Base-by-base conservation (phyloP, 1,140 invertebrate species). In the Phocides pigmalion region DNA sequence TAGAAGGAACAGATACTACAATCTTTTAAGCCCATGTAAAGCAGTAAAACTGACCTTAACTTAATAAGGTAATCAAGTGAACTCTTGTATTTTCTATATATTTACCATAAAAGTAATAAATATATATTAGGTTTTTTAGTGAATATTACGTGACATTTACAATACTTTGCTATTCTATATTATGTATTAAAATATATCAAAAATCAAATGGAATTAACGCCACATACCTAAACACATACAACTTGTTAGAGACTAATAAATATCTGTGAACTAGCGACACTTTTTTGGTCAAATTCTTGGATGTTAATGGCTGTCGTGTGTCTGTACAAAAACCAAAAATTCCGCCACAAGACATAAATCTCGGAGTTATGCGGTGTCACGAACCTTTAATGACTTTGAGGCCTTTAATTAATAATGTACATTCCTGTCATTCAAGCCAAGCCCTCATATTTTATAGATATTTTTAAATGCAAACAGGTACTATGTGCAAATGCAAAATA, bases 261-360 rank as follows among this genome's bases (percentile, higher is more conserved):
- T 61, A 61, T 37, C 56, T 61, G 56, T 47, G 44, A 61, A 61
- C 56, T 15, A 49, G 44, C 25, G 46, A 59, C 62, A 62, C 39
- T 51, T 70, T 69, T 69, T 70, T 69, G 49, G 37, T 12, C 28
- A 41, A 70, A 66, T 41, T 35, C 25, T 28, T 39, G 42, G 15
- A 35, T 64, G 75, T 78, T 87, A 87, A 87, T 82, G 80, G 73
- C 51, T 79, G 82, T 80, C 87, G 83, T 83, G 81, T 84, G 87
- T 78, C 81, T 20, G 4, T 11, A 72, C 82, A 89, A 89, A 89
- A 89, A 89, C 72, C 51, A 56, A 76, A 70, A 79, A 81, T 74
- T 79, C 70, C 54, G 41, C 46, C 22, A 28, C 25, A 69, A 63
- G 65, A 54, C 64, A 83, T 86, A 86, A 82, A 83, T 89, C 75